These are phyloP conservation scores for Agrilus planipennis DNA, from an alignment of 1,140 invertebrate species.

Conservation along the genomic window DNA sequence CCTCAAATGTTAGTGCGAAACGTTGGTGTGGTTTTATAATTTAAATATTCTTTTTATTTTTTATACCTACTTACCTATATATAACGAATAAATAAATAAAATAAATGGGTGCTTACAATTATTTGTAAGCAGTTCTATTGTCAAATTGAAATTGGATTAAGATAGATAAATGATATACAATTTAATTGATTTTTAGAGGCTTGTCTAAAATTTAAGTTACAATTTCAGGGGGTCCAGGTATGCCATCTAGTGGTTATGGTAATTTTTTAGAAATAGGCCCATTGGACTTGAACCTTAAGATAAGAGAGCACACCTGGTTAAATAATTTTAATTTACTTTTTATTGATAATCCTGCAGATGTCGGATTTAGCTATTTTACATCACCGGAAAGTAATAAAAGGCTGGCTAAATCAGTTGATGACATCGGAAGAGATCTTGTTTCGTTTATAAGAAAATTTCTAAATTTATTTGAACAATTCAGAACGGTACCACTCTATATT, in stretches of 20 bases:
- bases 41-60: too few species aligned
- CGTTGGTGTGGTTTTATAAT: too few species aligned
- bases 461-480: conserved; percentile 37
- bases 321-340: conserved; percentile 64
- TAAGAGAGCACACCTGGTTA: conserved; percentile 64
- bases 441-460: conserved; percentile 42
- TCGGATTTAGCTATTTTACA: conserved; percentile 68
- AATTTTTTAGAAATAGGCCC: conserved; percentile 72
- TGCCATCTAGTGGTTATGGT: conserved; percentile 62
- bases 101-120: too few species aligned
- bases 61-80: too few species aligned
- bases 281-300: conserved; percentile 47
- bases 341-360: conserved; percentile 79
- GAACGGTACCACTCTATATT: conserved; percentile 48
- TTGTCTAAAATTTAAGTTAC: too few species aligned
- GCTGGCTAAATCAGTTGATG: conserved; percentile 33
- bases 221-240: conserved; percentile 52
- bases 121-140: too few species aligned
- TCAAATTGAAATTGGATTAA: too few species aligned
- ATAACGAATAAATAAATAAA: too few species aligned
- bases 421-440: conserved; percentile 47
- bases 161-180: too few species aligned
- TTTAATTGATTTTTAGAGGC: too few species aligned
- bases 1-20: too few species aligned
- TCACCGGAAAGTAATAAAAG: conserved; percentile 32